phyloP scores from a whole-genome alignment of 2,113 vertebrate species.

The Phrynosoma platyrhinos region DNA sequence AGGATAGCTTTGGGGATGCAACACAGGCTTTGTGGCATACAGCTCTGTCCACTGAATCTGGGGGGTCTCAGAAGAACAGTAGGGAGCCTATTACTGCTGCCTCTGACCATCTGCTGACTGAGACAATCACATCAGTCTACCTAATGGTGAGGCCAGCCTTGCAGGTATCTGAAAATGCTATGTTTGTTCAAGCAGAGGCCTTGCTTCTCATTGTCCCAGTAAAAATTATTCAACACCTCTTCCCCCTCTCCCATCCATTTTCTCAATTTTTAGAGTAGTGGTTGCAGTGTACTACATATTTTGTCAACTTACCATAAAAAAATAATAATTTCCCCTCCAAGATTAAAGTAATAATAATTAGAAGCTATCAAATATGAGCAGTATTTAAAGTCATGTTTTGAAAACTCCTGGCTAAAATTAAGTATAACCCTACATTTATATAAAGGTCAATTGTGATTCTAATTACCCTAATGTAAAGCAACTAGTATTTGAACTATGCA shows the following conservation, averaged over 20 bases:
- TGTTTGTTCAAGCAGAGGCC: not conserved
- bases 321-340: not conserved
- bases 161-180: not conserved
- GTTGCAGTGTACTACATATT: not conserved
- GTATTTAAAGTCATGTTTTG: constrained; percentile 62
- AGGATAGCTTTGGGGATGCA: no score
- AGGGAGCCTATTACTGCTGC: no score
- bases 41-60: no score
- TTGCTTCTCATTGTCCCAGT: not conserved
- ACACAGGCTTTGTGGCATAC: no score
- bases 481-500: constrained; percentile 55
- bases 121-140: not conserved
- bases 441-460: constrained; percentile 71
- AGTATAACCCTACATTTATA: constrained; percentile 46
- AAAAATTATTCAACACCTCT: not conserved
- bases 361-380: constrained; percentile 44
- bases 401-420: constrained; percentile 69
- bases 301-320: constrained; percentile 42
- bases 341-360: not conserved
- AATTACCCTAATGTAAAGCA: constrained; percentile 70
- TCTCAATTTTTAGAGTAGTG: not conserved
- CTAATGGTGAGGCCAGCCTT: not conserved
- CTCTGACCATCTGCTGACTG: not conserved
- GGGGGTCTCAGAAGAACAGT: no score
- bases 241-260: not conserved